Conservation (phyloP, 2,888 invertebrate genomes). For the Neocrepidodera transversa region DNA sequence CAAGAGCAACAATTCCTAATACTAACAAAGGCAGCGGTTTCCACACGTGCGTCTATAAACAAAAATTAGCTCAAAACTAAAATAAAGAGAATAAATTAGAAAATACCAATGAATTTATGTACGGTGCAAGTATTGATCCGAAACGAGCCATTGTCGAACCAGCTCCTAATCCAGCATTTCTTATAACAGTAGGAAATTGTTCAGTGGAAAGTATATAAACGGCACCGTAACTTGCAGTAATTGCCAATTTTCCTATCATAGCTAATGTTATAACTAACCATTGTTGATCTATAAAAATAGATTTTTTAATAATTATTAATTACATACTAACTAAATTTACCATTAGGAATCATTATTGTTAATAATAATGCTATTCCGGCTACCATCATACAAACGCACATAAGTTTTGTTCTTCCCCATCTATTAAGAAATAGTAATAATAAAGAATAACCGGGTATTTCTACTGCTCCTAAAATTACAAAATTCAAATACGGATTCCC, state of each 20-base stretch:
- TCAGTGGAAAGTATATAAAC: constrained; percentile 77
- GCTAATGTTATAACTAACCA: constrained; percentile 68
- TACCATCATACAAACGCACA: constrained; percentile 73
- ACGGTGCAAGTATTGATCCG: constrained; percentile 69
- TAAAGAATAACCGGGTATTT: constrained; percentile 75
- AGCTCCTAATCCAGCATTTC: constrained; percentile 70
- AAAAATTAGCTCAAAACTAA: constrained; percentile 3
- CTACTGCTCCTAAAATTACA: constrained; percentile 76
- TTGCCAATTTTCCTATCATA: constrained; percentile 76
- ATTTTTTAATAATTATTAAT: no score
- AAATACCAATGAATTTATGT: constrained; percentile 65
- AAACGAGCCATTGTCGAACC: constrained; percentile 69
- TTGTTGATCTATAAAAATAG: constrained; percentile 60
- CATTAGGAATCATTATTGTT: constrained; percentile 66
- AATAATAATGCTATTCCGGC: constrained; percentile 68
- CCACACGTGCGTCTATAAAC: constrained; percentile 65
- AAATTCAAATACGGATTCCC: constrained; percentile 78
- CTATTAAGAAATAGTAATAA: constrained; percentile 71
- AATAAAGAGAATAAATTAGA: background rate
- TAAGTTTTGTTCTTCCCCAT: constrained; percentile 73
- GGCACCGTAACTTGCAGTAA: constrained; percentile 76
- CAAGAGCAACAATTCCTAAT: constrained; percentile 66
- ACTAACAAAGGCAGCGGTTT: constrained; percentile 66
- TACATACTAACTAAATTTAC: constrained; percentile 50
- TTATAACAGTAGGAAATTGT: constrained; percentile 77